These are phyloP conservation scores for Sciurus vulgaris DNA, from an alignment of 2,797 vertebrate species.

Conservation along the genomic window DNA sequence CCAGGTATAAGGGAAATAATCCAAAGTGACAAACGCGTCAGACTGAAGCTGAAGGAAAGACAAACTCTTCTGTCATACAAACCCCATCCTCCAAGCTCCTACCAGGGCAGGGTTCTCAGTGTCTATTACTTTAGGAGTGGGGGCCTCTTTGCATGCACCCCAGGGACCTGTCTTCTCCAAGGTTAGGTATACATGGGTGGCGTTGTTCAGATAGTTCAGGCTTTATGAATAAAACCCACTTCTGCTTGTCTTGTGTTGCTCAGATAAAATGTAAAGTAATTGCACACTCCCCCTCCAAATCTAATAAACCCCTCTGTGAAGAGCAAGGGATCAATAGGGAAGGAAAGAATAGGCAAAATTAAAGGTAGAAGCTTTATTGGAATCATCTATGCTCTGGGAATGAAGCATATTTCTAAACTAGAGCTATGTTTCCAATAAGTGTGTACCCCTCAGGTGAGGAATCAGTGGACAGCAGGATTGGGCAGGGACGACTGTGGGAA, in stretches of 20 bases:
- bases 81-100: not conserved
- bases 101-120: fast-evolving
- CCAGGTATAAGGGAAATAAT: slow-evolving; percentile 75
- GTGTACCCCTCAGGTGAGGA: not conserved
- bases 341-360: not conserved
- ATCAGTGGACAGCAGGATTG: not conserved
- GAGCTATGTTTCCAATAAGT: not conserved
- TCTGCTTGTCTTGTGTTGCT: slow-evolving; percentile 16
- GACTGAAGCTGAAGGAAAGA: slow-evolving; percentile 27
- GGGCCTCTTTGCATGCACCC: not conserved
- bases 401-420: not conserved
- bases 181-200: not conserved
- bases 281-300: slow-evolving; percentile 41
- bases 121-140: not conserved
- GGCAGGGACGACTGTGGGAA: not conserved
- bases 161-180: not conserved
- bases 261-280: slow-evolving; percentile 4
- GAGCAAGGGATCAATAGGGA: slow-evolving; percentile 44
- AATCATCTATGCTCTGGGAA: not conserved
- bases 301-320: slow-evolving; percentile 56
- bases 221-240: slow-evolving; percentile 28
- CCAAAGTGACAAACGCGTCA: slow-evolving; percentile 65
- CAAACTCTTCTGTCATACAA: not conserved
- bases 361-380: slow-evolving; percentile 25
- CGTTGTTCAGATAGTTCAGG: not conserved